phyloP scores from a whole-genome alignment of 2,113 vertebrate genomes.

The Proteles cristata region DNA sequence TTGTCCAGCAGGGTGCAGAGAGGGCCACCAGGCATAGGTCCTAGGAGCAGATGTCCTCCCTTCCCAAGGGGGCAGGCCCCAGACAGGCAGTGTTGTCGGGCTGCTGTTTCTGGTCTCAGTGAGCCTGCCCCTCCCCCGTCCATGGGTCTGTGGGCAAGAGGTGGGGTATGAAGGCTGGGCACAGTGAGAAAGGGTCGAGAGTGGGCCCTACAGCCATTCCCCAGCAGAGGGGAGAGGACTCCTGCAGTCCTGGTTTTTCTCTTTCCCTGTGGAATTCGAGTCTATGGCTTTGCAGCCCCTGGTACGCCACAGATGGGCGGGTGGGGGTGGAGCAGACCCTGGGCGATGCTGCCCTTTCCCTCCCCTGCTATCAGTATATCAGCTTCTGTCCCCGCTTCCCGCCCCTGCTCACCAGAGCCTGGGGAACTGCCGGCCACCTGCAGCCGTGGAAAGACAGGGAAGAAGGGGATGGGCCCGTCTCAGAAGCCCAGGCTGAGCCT shows the following conservation, averaged over 20 bases:
- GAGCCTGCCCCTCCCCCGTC: background rate
- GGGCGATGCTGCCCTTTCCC: background rate
- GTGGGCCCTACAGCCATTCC: background rate
- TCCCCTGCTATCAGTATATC: background rate
- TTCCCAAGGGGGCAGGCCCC: background rate
- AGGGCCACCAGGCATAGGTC: background rate
- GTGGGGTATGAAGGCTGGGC: background rate
- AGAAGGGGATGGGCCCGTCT: background rate
- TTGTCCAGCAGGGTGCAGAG: background rate
- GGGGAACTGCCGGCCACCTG: background rate
- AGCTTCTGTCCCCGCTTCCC: background rate
- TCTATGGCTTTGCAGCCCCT: background rate
- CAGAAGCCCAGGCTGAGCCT: background rate
- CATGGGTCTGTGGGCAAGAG: background rate
- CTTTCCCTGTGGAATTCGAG: background rate
- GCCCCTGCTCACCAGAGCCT: background rate
- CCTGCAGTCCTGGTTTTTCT: background rate
- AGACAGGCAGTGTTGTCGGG: background rate
- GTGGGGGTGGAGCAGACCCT: background rate
- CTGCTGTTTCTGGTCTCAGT: background rate
- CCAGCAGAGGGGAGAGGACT: background rate
- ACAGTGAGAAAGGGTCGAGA: background rate
- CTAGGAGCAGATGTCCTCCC: fast-evolving
- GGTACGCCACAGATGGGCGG: fast-evolving
- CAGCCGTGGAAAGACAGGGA: background rate